A percentile compares a stretch with the other conserved stretches of the same genome.
These are phyloP conservation scores for Caenorhabditis japonica DNA, from an alignment of 2,888 invertebrate genomes.

Conservation along the genomic window DNA sequence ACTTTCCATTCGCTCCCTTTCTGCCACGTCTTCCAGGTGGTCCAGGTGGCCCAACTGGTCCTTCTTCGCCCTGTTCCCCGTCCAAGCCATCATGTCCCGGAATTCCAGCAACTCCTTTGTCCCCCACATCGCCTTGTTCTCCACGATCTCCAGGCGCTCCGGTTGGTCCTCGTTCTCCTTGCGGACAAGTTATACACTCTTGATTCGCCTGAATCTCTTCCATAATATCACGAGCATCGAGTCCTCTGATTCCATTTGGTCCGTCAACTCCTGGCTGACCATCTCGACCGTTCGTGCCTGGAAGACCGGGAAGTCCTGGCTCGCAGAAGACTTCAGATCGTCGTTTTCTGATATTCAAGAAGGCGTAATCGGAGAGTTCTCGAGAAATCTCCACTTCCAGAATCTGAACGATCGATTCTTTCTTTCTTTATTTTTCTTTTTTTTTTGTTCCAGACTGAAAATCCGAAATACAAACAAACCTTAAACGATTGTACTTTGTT, in stretches of 20 bases:
- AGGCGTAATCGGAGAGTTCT: conserved; percentile 27
- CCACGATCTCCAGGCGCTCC: conserved; percentile 60
- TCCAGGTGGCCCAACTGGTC: conserved; percentile 55
- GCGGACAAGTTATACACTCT: conserved; percentile 69
- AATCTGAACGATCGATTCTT: no score
- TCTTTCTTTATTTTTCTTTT: no score
- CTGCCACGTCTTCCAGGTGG: conserved; percentile 51
- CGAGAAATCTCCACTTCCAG: conserved; percentile 36
- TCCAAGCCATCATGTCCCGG: conserved; percentile 53
- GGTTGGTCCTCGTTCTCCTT: conserved; percentile 61
- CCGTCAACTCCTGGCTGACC: conserved; percentile 55
- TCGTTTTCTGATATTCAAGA: conserved; percentile 27
- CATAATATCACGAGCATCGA: conserved; percentile 71
- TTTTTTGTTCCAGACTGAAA: neutral
- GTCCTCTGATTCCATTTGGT: conserved; percentile 62
- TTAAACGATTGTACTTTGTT: conserved; percentile 34
- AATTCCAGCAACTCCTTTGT: conserved; percentile 57
- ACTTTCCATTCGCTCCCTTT: conserved; percentile 58
- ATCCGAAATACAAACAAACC: conserved; percentile 8
- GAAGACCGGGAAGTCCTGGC: conserved; percentile 46
- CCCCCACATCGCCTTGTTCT: conserved; percentile 56
- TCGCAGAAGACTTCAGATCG: conserved; percentile 26
- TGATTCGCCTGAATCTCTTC: conserved; percentile 70
- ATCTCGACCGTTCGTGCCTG: conserved; percentile 46
- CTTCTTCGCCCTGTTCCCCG: conserved; percentile 56